Evolutionary conservation across 2,888 invertebrate genomes (phyloP), one percentile per base, ranked within the genome.

Genomic region (Spicauda simplicius): DNA sequence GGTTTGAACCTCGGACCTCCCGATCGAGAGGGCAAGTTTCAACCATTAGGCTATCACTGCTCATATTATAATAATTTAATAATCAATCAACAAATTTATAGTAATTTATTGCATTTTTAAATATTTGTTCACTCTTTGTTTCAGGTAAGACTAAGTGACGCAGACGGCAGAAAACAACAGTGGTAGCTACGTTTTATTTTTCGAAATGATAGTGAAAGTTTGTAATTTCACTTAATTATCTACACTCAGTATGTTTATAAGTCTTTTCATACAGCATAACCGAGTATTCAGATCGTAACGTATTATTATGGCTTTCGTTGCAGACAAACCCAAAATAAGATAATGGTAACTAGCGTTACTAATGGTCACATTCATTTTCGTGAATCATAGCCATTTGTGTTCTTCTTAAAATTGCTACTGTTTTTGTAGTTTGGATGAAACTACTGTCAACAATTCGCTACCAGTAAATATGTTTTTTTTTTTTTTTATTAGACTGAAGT

Each of bases 201-300:
- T 14, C 30, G 33, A 18, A 54, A 54, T 37, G 45, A 16, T 14
- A 33, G 65, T 54, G 65, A 59, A 65, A 65, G 59, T 48, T 7
- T 30, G 16, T 48, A 54, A 65, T 65, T 59, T 53, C 57, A 64
- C 30, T 45, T 53, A 58, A 64, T 50, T 50, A 41, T 37, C 2
- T 5, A 2, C 25, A 25, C 61, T 62, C 20, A 37, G 14, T 19
- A 50, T 61, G 18, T 50, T 19, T 61, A 25, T 41, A n/a, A 18
- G 25, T 10, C 33, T 33, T 50, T 33, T 52, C 37, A 65, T 45
- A 45, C 53, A 5, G 30, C 33, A 53, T 55, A 60, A 60, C 50
- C 48, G 55, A 20, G 50, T 50, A 65, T 66, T 55, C 25, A 60
- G 66, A 55, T 60, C 66, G 66, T 66, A 60, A 66, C 66, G 66